Percentiles rank a stretch among this genome's conserved stretches.
Conservation (phyloP, 2,888 invertebrate species). For the Salticus scenicus region DNA sequence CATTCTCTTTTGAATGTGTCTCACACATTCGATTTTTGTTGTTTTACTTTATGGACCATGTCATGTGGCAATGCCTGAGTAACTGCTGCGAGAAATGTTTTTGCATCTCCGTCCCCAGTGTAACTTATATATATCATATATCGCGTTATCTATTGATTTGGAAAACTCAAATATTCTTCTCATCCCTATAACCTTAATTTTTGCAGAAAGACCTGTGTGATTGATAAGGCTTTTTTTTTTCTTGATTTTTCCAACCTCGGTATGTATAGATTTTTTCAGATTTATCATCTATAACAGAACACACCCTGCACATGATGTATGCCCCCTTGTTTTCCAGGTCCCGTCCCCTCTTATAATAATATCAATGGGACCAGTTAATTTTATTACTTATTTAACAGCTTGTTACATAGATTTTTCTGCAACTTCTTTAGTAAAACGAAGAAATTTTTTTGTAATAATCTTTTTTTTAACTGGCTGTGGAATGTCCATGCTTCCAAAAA, state of each 20-base stretch:
- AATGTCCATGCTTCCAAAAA: not conserved
- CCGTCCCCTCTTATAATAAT: not conserved
- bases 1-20: conserved; percentile 4
- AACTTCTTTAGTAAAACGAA: not conserved
- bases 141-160: not conserved
- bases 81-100: not conserved
- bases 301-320: not conserved
- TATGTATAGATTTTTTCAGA: not conserved
- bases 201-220: not conserved
- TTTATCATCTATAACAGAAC: not conserved
- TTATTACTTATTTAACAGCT: not conserved
- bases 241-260: not conserved
- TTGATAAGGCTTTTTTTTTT: not conserved
- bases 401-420: not conserved
- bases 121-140: not conserved
- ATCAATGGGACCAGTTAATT: not conserved
- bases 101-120: not conserved
- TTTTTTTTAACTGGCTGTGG: not conserved
- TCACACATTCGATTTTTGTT: conserved; percentile 9
- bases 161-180: not conserved
- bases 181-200: conserved; percentile 15
- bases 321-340: not conserved
- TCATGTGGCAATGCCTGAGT: not conserved
- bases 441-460: not conserved
- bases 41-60: not conserved